phyloP scores from a whole-genome alignment of 2,113 vertebrate species.

The Axis porcinus region DNA sequence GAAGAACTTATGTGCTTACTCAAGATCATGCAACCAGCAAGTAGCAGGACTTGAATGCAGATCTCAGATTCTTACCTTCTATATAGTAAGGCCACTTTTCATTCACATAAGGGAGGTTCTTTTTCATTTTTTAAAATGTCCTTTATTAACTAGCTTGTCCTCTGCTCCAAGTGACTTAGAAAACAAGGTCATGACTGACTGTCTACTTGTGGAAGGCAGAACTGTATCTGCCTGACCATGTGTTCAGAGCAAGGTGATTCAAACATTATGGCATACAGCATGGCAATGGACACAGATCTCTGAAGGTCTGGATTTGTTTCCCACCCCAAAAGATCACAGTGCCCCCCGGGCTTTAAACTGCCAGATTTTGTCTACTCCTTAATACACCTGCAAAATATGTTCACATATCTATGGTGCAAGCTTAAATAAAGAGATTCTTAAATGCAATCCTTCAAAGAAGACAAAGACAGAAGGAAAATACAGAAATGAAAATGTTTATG shows the following conservation, averaged over 20 bases:
- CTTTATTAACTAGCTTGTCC: neutral
- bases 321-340: neutral
- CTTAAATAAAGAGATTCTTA: neutral
- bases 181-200: neutral
- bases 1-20: neutral
- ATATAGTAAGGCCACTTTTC: neutral
- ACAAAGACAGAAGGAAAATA: neutral
- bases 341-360: neutral
- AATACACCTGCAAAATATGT: neutral
- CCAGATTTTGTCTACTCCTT: neutral
- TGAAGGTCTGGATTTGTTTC: neutral
- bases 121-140: neutral
- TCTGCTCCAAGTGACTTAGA: neutral
- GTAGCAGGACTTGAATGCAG: neutral
- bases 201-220: neutral
- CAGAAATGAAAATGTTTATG: neutral
- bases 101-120: neutral
- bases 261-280: neutral
- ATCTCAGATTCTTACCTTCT: neutral
- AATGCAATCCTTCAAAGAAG: neutral
- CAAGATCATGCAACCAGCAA: neutral
- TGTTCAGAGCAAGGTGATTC: neutral
- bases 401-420: neutral
- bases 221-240: neutral
- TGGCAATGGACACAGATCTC: neutral